Evolutionary conservation across 2,888 invertebrate genomes (phyloP).

Genomic region (Nipponacmea schrenckii): DNA sequence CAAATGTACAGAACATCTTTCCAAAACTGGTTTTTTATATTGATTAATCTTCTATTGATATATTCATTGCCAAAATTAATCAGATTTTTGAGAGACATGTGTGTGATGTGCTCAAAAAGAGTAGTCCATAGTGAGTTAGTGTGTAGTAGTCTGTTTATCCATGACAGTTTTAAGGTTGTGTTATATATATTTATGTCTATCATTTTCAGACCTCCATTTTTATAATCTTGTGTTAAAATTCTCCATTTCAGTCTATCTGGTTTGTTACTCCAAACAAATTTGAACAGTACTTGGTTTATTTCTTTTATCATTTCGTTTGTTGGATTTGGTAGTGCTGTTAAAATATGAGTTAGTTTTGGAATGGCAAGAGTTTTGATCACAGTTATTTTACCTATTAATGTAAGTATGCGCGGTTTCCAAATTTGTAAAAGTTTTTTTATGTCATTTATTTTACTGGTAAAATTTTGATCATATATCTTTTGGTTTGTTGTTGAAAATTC

Average conservation of each 20-base stretch:
- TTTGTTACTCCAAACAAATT: no score
- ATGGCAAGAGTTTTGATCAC: not conserved
- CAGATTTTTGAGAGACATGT: not conserved
- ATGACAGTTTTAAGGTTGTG: not conserved
- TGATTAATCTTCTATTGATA: not conserved
- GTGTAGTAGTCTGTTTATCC: not conserved
- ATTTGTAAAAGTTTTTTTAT: not conserved
- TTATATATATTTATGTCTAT: not conserved
- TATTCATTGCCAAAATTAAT: not conserved
- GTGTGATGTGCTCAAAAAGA: not conserved
- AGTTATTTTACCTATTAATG: not conserved
- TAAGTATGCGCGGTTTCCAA: not conserved
- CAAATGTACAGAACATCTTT: not conserved
- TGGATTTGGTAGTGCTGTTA: not conserved
- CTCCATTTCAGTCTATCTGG: no score
- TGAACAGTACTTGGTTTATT: not conserved
- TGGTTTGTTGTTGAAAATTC: conserved; percentile 9
- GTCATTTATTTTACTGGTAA: not conserved
- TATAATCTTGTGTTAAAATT: no score
- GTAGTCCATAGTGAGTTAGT: not conserved
- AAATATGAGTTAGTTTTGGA: not conserved
- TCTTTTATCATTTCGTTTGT: not conserved
- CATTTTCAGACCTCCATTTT: no score
- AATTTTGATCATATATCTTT: not conserved
- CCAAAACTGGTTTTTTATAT: not conserved